phyloP scores from a whole-genome alignment of 2,113 vertebrate species.

The Thermophis baileyi region DNA sequence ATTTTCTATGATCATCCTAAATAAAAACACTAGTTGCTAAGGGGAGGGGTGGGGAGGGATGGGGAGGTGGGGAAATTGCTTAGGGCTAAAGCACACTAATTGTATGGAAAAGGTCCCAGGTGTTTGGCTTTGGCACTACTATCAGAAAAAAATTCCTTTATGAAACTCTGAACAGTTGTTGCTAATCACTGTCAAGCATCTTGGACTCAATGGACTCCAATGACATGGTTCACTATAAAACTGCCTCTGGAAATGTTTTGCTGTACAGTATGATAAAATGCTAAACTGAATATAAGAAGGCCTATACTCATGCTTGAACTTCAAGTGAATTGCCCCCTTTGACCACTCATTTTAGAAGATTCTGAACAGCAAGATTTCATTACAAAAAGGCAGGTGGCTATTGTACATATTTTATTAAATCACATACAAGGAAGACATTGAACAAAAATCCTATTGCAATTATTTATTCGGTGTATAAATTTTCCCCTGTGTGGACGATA shows the following conservation, averaged over 20 bases:
- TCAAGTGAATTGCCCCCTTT: neutral
- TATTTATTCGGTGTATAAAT: neutral
- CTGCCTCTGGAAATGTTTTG: neutral
- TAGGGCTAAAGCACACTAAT: neutral
- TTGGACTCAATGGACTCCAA: neutral
- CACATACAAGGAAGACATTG: neutral
- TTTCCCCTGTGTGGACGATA: neutral
- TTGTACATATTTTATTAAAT: neutral
- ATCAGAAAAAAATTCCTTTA: neutral
- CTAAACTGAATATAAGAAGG: neutral
- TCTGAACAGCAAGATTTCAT: neutral
- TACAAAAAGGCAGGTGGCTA: too few relatives aligned
- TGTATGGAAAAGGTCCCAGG: neutral
- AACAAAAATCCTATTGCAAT: neutral
- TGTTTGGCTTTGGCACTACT: neutral
- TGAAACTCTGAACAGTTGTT: neutral
- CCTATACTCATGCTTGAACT: neutral
- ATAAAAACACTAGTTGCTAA: neutral
- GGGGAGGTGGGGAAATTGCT: neutral
- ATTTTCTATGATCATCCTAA: neutral
- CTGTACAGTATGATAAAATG: neutral
- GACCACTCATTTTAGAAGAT: neutral
- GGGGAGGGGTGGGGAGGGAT: neutral
- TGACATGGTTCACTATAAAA: neutral
- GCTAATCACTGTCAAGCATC: neutral